Base-by-base conservation (phyloP, 2,888 invertebrate genomes). In the Cataglyphis albicans region DNA sequence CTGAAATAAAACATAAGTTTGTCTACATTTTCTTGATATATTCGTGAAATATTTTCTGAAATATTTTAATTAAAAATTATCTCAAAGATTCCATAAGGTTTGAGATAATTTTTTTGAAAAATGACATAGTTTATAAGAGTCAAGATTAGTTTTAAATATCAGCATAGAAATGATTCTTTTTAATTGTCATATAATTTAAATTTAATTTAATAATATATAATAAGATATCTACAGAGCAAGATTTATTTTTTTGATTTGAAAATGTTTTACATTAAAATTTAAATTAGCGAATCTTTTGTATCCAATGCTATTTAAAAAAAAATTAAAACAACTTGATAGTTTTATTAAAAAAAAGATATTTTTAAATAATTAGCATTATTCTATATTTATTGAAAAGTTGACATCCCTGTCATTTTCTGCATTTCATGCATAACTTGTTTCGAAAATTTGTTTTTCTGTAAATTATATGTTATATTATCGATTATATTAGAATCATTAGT, bases 391-490 rank as follows among this genome's bases (percentile, higher is more conserved):
- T 21, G 21, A 67, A 32, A 76, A 38, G 25, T 52, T 35, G 0
- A 76, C 10, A 25, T 4, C 12, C 25, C n/a, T 12, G 18, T 38
- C 29, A 9, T 55, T 15, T 44, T 67, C n/a, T 21, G 1, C n/a
- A 55, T 76, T 52, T 35, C 25, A 38, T n/a, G 25, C 64, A 76
- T 55, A 44, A 74, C 21, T 10, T 6, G n/a, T 7, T 18, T 25
- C 38, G 10, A 32, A 32, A 67, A 57, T 1, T 68, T 67, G n/a
- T 67, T 67, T 21, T 67, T 38, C 12, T 41, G 1, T 38, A 35
- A 35, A 4, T 68, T 68, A 41, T 32, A 67, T 78, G 4, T 68
- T 59, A 44, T 32, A 67, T 78, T 18, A 78, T 32, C 18, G 2
- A 59, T 78, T 55, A 78, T 59, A 29, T 44, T 41, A 10, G 18